These are phyloP conservation scores for Umimayanthus chanpuru DNA, from an alignment of 92 coral and sea anemone genomes.

Conservation along the genomic window DNA sequence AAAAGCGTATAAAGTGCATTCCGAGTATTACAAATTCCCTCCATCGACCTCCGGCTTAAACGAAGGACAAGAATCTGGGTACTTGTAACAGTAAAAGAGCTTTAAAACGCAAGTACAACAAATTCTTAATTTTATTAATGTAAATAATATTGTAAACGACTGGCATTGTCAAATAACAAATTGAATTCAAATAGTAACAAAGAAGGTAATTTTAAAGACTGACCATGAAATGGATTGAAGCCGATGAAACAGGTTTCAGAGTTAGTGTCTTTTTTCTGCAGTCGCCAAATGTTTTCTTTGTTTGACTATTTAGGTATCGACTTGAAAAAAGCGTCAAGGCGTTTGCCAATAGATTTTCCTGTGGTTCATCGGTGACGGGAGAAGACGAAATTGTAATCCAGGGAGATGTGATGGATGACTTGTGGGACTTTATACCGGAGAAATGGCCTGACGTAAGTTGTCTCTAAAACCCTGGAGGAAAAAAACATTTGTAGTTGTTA, in stretches of 20 bases:
- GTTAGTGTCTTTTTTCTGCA: neutral
- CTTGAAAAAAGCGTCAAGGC: constrained; percentile 86
- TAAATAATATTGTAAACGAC: too few species aligned
- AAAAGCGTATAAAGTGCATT: too few species aligned
- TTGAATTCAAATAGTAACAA: too few species aligned
- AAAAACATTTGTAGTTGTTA: neutral
- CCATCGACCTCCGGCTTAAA: too few species aligned
- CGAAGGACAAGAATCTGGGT: too few species aligned
- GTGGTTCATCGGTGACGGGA: constrained; percentile 97
- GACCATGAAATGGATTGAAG: too few species aligned
- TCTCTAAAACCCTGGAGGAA: neutral
- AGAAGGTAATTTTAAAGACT: too few species aligned
- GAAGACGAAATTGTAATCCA: constrained; percentile 96
- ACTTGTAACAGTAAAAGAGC: too few species aligned
- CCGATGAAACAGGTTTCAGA: neutral
- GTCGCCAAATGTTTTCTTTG: neutral
- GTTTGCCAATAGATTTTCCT: constrained; percentile 90
- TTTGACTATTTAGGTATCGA: constrained; percentile 72
- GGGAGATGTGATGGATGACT: constrained; percentile 92
- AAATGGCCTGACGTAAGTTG: constrained; percentile 93
- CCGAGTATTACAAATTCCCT: neutral
- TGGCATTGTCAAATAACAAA: too few species aligned
- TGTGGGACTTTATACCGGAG: constrained; percentile 93
- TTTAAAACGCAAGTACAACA: too few species aligned
- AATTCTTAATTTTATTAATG: too few species aligned